Conservation (phyloP, 2,797 vertebrate species). For the Neomorphus geoffroyi region DNA sequence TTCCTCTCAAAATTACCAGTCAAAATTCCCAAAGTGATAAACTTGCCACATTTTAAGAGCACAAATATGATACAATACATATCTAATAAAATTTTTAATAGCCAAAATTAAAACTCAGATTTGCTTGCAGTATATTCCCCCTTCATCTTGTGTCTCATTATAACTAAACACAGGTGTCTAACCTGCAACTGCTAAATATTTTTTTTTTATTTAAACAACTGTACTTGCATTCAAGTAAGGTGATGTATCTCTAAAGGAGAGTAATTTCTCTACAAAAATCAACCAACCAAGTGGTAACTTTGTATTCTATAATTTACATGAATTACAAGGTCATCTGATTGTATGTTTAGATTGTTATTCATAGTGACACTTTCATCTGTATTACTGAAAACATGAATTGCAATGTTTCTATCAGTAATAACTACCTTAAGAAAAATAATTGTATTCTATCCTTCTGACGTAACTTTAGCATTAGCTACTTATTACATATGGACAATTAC, state of each 20-base stretch:
- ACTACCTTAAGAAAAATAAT: neutral
- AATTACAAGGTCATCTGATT: neutral
- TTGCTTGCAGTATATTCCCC: neutral
- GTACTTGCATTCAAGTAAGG: neutral
- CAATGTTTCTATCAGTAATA: neutral
- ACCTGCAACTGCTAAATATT: neutral
- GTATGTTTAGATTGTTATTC: neutral
- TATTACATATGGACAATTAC: neutral
- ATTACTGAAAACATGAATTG: neutral
- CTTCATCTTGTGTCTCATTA: neutral
- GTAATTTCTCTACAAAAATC: neutral
- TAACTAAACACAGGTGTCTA: neutral
- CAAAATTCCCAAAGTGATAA: neutral
- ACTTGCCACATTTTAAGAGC: neutral
- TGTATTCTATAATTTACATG: neutral
- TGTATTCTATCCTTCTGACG: neutral
- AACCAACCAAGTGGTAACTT: neutral
- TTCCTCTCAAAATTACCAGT: fast-evolving
- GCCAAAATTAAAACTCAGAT: neutral
- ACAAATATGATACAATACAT: fast-evolving
- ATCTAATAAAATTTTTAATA: neutral
- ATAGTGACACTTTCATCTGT: neutral
- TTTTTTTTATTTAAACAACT: neutral
- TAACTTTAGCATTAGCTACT: neutral
- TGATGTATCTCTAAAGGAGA: neutral